Conservation (phyloP, 1,140 invertebrate genomes). For the Zophobas atratus region DNA sequence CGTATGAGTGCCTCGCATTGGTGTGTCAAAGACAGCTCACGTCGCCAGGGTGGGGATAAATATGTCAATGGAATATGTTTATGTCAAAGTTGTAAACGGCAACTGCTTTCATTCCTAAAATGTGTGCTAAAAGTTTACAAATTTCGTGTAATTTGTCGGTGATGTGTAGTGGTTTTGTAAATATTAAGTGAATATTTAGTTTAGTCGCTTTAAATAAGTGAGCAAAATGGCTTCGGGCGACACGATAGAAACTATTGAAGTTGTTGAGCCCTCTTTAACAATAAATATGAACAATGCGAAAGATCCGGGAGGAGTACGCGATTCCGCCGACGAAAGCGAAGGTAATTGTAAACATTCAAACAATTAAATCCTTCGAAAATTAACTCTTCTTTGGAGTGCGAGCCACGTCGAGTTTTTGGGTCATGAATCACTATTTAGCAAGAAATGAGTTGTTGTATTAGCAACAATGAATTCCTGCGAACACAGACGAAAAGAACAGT, state of each 20-base stretch:
- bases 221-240: constrained; percentile 80
- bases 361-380: constrained; percentile 43
- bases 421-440: constrained; percentile 44
- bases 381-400: constrained; percentile 3
- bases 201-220: constrained; percentile 15
- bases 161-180: constrained; percentile 39
- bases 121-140: constrained; percentile 50
- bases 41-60: constrained; percentile 51
- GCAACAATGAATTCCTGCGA: constrained; percentile 9
- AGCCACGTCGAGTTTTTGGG: constrained; percentile 43
- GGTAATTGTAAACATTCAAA: constrained; percentile 55
- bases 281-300: constrained; percentile 62
- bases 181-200: constrained; percentile 18
- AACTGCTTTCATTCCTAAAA: constrained; percentile 49
- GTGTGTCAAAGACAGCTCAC: constrained; percentile 11
- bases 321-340: constrained; percentile 59
- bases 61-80: constrained; percentile 59
- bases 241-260: constrained; percentile 77
- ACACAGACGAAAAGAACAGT: background rate
- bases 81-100: constrained; percentile 54
- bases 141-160: constrained; percentile 51
- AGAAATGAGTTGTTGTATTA: constrained; percentile 22
- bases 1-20: background rate
- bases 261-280: constrained; percentile 66
- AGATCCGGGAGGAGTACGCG: constrained; percentile 55